These are phyloP conservation scores for Clistopyga incitator DNA, from an alignment of 2,888 invertebrate species.

Conservation along the genomic window DNA sequence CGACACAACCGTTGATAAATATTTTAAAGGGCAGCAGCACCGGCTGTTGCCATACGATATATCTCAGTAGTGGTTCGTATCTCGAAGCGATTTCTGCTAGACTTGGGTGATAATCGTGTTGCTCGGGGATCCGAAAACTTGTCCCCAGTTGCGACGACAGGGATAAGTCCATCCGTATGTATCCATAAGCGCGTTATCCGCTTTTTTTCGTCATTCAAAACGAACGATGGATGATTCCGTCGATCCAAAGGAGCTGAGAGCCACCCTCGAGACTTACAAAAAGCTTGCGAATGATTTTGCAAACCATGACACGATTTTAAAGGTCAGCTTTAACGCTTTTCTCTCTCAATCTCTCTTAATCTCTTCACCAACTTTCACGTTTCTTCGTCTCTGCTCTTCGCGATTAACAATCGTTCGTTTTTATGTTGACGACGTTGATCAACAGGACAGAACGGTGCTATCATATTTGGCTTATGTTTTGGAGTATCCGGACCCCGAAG, in stretches of 20 bases:
- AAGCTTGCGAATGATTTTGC: constrained; percentile 81
- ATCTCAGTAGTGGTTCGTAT: constrained; percentile 23
- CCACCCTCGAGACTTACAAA: constrained; percentile 81
- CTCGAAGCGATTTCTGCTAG: constrained; percentile 18
- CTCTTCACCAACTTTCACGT: background rate
- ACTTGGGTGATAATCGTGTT: constrained; percentile 12
- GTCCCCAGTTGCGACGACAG: constrained; percentile 34
- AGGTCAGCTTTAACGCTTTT: constrained; percentile 73
- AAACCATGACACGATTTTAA: constrained; percentile 83
- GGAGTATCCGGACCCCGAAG: constrained; percentile 79
- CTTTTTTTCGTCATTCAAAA: constrained; percentile 25
- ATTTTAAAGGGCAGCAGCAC: constrained; percentile 9
- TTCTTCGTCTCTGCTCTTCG: background rate
- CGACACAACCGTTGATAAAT: constrained; percentile 1
- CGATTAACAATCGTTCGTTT: constrained; percentile 9
- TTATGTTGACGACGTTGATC: constrained; percentile 28
- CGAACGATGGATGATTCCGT: constrained; percentile 77
- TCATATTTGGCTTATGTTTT: constrained; percentile 82
- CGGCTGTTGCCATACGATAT: constrained; percentile 28
- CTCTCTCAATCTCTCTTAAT: background rate
- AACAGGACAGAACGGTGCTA: constrained; percentile 82
- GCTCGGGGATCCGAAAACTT: background rate
- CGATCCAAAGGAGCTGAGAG: constrained; percentile 79
- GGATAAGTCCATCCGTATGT: constrained; percentile 40
- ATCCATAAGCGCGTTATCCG: constrained; percentile 4